Conservation (phyloP, 2,113 vertebrate species). For the Lycaon pictus region DNA sequence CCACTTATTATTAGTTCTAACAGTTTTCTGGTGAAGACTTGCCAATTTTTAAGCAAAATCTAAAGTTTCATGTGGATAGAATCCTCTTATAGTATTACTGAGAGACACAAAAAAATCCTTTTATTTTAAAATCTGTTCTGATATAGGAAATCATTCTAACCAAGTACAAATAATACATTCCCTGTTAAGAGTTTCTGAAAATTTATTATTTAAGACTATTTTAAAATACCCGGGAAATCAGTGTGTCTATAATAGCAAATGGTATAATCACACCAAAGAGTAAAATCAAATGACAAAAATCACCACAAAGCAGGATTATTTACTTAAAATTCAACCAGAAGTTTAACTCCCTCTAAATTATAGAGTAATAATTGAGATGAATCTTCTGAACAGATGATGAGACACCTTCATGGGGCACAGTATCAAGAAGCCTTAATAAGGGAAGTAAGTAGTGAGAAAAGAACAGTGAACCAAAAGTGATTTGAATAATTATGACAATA, state of each 20-base stretch:
- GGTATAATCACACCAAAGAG: neutral
- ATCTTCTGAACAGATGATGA: neutral
- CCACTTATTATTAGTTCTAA: neutral
- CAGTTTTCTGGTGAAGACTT: neutral
- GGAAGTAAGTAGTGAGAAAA: neutral
- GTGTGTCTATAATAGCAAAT: conserved; percentile 29
- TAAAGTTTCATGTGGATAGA: conserved; percentile 34
- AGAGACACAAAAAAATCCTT: neutral
- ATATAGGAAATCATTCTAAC: conserved; percentile 20
- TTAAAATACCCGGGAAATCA: conserved; percentile 31
- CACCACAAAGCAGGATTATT: conserved; percentile 50
- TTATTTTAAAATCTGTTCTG: conserved; percentile 33
- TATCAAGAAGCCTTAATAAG: conserved; percentile 28
- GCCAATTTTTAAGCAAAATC: conserved; percentile 54
- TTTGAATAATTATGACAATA: conserved; percentile 19
- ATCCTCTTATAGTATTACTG: neutral
- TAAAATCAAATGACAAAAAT: conserved; percentile 7
- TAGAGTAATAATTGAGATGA: neutral
- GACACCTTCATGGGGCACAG: neutral
- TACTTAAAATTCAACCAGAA: conserved; percentile 52
- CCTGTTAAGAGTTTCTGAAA: neutral
- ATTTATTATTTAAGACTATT: conserved; percentile 18
- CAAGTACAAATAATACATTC: neutral
- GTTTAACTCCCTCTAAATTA: neutral
- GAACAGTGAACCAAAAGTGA: neutral